Conservation (phyloP, 2,113 vertebrate genomes). For the Aspiorhynchus laticeps region DNA sequence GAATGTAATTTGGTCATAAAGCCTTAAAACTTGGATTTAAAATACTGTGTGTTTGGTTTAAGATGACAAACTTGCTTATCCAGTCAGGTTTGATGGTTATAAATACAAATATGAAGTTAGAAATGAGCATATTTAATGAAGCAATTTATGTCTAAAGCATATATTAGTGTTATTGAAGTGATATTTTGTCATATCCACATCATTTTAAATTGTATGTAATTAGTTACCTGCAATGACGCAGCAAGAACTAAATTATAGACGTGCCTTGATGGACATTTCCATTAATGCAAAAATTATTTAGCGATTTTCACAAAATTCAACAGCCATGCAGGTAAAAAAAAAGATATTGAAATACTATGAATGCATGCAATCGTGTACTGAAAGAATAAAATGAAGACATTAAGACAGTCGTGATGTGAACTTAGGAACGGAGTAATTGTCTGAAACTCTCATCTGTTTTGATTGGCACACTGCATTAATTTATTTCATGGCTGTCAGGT, state of each 20-base stretch:
- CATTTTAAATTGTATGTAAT: not conserved
- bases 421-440: not conserved
- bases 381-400: not conserved
- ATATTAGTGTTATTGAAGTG: not conserved
- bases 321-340: not conserved
- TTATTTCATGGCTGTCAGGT: constrained; percentile 28
- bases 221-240: not conserved
- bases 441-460: constrained; percentile 29
- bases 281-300: not conserved
- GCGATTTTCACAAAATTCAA: not conserved
- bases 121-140: not conserved
- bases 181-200: constrained; percentile 8
- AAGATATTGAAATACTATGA: not conserved
- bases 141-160: not conserved
- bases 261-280: not conserved
- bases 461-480: constrained; percentile 39
- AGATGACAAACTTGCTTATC: not conserved
- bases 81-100: not conserved
- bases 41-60: not conserved
- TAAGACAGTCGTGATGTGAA: not conserved
- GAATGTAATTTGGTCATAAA: not conserved
- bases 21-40: not conserved
- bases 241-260: not conserved
- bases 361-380: not conserved
- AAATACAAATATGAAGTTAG: not conserved